phyloP scores from a whole-genome alignment of 2,888 invertebrate genomes.

The Oeneis ivallda region DNA sequence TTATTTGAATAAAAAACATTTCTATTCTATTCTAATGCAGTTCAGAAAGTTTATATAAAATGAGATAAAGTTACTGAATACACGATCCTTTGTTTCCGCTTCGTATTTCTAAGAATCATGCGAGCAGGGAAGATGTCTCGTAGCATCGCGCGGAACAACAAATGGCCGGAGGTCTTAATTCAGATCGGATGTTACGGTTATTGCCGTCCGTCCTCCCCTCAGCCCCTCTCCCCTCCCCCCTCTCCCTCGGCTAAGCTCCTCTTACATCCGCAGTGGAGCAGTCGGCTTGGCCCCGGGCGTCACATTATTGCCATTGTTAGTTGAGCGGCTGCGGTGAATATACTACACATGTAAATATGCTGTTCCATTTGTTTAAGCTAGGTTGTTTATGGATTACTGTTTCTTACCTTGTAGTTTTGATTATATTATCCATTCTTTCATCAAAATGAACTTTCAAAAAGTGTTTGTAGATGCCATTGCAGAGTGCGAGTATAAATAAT shows the following conservation, averaged over 20 bases:
- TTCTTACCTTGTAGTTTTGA: not conserved
- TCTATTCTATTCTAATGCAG: too few relatives aligned
- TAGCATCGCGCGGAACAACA: conserved; percentile 9
- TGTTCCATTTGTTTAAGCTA: not conserved
- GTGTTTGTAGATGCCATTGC: too few relatives aligned
- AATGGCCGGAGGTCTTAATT: conserved; percentile 31
- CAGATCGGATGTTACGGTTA: conserved; percentile 30
- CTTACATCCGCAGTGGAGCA: conserved; percentile 16
- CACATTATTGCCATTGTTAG: conserved; percentile 7
- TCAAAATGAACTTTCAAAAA: too few relatives aligned
- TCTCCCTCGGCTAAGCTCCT: not conserved
- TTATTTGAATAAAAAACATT: too few relatives aligned
- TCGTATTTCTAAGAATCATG: not conserved
- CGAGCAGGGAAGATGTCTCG: not conserved
- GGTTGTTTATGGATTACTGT: not conserved
- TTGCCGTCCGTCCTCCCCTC: conserved; percentile 1
- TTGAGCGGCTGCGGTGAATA: not conserved
- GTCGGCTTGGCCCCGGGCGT: not conserved
- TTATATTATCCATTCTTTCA: not conserved
- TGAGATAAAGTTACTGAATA: not conserved
- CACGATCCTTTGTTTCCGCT: conserved; percentile 4
- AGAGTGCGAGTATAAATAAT: too few relatives aligned
- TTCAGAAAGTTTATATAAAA: not conserved
- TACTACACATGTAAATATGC: not conserved
- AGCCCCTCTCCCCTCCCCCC: not conserved